phyloP scores from a whole-genome alignment of 2,797 vertebrate genomes.

The Pseudopleuronectes americanus region DNA sequence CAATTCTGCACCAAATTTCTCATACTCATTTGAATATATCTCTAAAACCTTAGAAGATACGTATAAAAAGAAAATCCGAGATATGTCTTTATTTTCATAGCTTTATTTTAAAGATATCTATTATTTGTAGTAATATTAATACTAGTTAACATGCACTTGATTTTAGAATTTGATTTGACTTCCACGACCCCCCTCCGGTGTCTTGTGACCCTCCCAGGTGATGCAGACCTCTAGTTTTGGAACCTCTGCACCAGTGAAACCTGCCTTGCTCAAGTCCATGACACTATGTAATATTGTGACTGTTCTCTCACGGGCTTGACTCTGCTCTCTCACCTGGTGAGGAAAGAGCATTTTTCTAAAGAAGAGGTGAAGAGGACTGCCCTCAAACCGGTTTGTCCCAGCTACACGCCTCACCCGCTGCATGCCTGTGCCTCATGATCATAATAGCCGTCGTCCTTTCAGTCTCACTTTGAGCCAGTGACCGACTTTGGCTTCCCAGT shows the following conservation, averaged over 20 bases:
- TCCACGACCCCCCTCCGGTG: too few relatives aligned
- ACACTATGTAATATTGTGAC: too few relatives aligned
- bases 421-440: constrained; percentile 13
- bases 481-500: constrained; percentile 34
- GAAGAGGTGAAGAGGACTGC: background rate
- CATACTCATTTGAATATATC: too few relatives aligned
- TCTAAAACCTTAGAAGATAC: too few relatives aligned
- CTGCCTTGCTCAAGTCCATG: background rate
- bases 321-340: background rate
- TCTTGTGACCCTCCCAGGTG: too few relatives aligned
- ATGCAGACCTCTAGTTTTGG: too few relatives aligned
- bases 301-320: background rate
- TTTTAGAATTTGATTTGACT: too few relatives aligned
- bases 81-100: too few relatives aligned
- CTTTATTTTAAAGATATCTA: too few relatives aligned
- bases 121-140: background rate
- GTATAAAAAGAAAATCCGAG: background rate
- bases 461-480: constrained; percentile 24
- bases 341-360: background rate
- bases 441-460: constrained; percentile 28
- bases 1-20: too few relatives aligned
- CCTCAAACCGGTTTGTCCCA: constrained; percentile 55
- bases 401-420: constrained; percentile 13
- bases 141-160: too few relatives aligned
- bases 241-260: background rate